phyloP scores from a whole-genome alignment of 2,797 vertebrate species.

The Tragopan temminckii region DNA sequence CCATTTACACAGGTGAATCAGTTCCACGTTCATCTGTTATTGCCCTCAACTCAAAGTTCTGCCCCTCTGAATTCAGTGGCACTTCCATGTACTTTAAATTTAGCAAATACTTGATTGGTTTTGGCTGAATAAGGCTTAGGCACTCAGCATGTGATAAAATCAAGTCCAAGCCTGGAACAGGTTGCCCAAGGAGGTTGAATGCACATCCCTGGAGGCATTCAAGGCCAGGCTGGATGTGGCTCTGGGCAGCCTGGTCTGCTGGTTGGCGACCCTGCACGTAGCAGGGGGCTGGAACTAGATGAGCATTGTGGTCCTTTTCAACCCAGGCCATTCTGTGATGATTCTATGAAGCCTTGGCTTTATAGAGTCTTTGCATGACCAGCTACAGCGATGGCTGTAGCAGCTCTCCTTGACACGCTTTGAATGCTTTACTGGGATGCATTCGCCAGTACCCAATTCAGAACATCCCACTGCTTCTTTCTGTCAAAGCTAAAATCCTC shows the following conservation, averaged over 20 bases:
- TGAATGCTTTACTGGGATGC: not conserved
- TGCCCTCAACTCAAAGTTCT: not conserved
- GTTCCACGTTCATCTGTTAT: accelerated
- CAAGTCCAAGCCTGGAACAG: not conserved
- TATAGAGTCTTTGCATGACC: not conserved
- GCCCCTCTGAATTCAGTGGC: not conserved
- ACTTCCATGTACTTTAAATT: not conserved
- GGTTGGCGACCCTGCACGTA: too few species aligned
- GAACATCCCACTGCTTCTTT: not conserved
- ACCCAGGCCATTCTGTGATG: too few species aligned
- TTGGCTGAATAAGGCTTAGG: not conserved
- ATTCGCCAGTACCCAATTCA: not conserved
- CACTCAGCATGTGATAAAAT: not conserved
- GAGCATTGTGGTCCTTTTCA: too few species aligned
- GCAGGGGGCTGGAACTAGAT: too few species aligned
- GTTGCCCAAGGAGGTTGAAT: too few species aligned
- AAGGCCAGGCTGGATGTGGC: too few species aligned
- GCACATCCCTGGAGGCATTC: too few species aligned
- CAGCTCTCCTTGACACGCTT: not conserved
- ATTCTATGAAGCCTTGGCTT: not conserved
- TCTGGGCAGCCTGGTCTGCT: too few species aligned
- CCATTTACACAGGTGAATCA: accelerated
- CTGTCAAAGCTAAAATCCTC: not conserved
- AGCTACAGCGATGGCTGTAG: not conserved
- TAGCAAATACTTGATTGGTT: not conserved